Conservation (phyloP, 2,797 vertebrate species). For the Arctocebus calabarensis region DNA sequence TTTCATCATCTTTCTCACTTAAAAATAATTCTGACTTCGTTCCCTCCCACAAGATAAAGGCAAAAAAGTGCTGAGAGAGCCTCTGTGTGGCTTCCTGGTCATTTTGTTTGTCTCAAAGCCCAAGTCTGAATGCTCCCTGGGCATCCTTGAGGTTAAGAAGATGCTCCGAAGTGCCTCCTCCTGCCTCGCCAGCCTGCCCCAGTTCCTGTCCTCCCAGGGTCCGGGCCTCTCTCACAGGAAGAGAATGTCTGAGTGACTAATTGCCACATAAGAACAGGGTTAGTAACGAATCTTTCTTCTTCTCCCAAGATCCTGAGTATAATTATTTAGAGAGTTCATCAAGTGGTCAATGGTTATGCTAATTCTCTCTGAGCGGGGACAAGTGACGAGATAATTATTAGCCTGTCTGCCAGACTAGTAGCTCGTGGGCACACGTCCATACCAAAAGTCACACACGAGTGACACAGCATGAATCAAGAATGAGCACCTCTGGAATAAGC, state of each 20-base stretch:
- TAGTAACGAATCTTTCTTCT: neutral
- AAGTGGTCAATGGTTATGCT: fast-evolving
- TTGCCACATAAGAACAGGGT: slow-evolving; percentile 14
- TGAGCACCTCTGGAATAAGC: neutral
- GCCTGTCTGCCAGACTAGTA: neutral
- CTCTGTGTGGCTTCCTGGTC: slow-evolving; percentile 27
- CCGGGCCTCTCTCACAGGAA: neutral
- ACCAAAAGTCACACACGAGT: neutral
- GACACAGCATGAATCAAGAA: neutral
- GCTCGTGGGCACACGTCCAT: fast-evolving
- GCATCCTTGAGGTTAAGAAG: slow-evolving; percentile 27
- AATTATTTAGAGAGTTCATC: neutral
- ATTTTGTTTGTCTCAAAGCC: neutral
- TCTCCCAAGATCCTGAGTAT: neutral
- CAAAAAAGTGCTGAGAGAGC: slow-evolving; percentile 42
- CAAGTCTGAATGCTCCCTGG: neutral
- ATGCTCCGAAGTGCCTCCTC: slow-evolving; percentile 48
- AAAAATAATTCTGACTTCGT: slow-evolving; percentile 75
- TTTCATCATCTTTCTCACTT: slow-evolving; percentile 72
- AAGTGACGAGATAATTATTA: neutral
- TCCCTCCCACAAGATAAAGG: neutral
- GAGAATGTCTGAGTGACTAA: slow-evolving; percentile 42
- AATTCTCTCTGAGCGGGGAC: neutral
- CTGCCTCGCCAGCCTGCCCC: slow-evolving; percentile 20
- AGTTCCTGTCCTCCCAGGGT: slow-evolving; percentile 13